These are phyloP conservation scores for Drosophila stalkeri DNA, from an alignment of 2,888 invertebrate genomes.

Conservation along the genomic window DNA sequence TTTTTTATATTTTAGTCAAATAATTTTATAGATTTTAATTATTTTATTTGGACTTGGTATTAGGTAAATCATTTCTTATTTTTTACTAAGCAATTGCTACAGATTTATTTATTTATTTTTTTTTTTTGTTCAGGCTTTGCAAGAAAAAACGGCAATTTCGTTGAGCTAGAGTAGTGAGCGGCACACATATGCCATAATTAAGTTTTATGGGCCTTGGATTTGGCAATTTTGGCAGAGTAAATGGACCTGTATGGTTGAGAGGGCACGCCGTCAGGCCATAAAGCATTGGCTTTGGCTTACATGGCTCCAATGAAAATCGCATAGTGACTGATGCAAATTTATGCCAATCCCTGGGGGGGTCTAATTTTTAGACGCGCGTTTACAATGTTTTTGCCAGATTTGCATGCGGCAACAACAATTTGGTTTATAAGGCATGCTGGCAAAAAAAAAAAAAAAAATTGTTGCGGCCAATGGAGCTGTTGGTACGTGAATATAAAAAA, in stretches of 20 bases:
- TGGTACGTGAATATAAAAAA: conserved; percentile 35
- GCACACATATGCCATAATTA: conserved; percentile 69
- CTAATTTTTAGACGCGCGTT: conserved; percentile 72
- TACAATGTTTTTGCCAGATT: conserved; percentile 76
- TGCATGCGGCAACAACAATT: conserved; percentile 59
- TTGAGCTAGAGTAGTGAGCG: conserved; percentile 10
- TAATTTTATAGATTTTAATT: too few species aligned
- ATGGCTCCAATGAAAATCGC: conserved; percentile 64
- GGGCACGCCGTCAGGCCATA: conserved; percentile 59
- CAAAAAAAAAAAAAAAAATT: conserved; percentile 19
- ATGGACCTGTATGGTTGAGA: conserved; percentile 54
- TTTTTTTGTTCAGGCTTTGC: not conserved
- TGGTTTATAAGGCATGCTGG: conserved; percentile 46
- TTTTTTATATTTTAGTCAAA: too few species aligned
- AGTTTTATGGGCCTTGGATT: conserved; percentile 78
- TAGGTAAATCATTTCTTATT: not conserved
- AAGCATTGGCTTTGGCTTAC: conserved; percentile 63
- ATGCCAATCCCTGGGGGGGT: conserved; percentile 55
- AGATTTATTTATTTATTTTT: too few species aligned
- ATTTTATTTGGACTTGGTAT: not conserved
- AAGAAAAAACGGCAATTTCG: conserved; percentile 2
- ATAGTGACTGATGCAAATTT: conserved; percentile 76
- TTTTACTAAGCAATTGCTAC: not conserved
- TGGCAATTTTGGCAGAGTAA: conserved; percentile 73
- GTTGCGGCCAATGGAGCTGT: conserved; percentile 42